Percentiles rank a stretch among this genome's conserved stretches.
Conservation (phyloP, 2,113 vertebrate species). For the Nycticebus coucang region DNA sequence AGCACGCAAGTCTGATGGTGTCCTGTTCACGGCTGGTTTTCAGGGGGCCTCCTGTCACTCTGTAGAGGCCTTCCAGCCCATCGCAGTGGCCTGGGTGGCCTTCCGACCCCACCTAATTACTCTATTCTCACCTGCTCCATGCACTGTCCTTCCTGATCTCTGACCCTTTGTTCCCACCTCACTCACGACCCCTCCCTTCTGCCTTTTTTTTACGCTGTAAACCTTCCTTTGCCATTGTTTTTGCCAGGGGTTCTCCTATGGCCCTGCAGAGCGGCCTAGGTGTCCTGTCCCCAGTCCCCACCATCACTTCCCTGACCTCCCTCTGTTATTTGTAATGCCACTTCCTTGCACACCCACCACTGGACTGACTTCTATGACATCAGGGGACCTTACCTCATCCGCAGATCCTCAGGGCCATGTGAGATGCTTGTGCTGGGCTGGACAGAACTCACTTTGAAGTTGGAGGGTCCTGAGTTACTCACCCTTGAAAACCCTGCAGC, state of each 20-base stretch:
- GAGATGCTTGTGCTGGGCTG: background rate
- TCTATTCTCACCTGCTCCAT: background rate
- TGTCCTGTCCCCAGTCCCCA: background rate
- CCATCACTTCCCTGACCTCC: background rate
- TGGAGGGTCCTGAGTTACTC: background rate
- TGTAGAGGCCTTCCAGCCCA: background rate
- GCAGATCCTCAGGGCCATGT: background rate
- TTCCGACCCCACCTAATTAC: background rate
- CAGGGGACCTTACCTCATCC: background rate
- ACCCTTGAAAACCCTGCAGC: background rate
- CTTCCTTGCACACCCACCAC: background rate
- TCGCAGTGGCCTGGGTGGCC: background rate
- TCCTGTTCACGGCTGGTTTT: background rate
- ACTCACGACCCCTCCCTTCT: background rate
- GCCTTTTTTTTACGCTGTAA: background rate
- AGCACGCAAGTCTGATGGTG: rapidly evolving
- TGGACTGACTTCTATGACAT: background rate
- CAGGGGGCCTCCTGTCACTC: background rate
- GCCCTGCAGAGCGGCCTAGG: background rate
- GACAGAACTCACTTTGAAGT: background rate
- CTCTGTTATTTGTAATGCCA: background rate
- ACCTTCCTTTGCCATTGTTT: background rate
- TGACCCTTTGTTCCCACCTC: background rate
- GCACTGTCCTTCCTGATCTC: background rate
- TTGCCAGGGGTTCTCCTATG: background rate